These are phyloP conservation scores for Nemoura dubitans DNA, from an alignment of 2,888 invertebrate species.

Conservation along the genomic window DNA sequence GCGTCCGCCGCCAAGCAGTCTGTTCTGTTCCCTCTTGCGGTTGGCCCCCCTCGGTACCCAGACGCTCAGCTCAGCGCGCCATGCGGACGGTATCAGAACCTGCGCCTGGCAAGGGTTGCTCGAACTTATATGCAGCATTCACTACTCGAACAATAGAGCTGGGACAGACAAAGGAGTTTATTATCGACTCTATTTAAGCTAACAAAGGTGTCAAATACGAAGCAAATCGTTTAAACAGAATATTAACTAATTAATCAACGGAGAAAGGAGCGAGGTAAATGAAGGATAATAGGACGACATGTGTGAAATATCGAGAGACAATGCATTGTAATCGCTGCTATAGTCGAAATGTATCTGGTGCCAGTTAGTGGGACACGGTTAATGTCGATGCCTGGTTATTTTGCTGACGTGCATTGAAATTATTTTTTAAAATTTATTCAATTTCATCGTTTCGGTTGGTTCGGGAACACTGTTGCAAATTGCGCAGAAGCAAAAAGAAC, in stretches of 20 bases:
- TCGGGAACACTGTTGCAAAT: not conserved
- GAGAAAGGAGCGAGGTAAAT: slow-evolving; percentile 8
- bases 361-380: not conserved
- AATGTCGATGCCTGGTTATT: not conserved
- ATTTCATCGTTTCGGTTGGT: not conserved
- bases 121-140: not conserved
- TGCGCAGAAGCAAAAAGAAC: not conserved
- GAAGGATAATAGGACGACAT: not conserved
- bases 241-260: slow-evolving; percentile 22
- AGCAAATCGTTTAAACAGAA: slow-evolving; percentile 17
- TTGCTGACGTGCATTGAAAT: not conserved
- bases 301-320: not conserved
- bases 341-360: not conserved
- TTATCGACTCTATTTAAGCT: not conserved
- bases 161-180: not conserved
- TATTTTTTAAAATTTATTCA: not conserved
- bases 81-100: not conserved
- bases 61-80: too few species aligned
- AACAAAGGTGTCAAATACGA: slow-evolving; percentile 31
- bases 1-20: not conserved
- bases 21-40: not conserved
- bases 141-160: not conserved
- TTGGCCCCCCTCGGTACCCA: not conserved
- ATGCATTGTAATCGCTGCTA: not conserved
- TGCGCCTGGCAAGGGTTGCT: not conserved